Evolutionary conservation across 1,140 invertebrate species (phyloP), one percentile per base, ranked within the genome.

Genomic region (Berghia stephanieae): DNA sequence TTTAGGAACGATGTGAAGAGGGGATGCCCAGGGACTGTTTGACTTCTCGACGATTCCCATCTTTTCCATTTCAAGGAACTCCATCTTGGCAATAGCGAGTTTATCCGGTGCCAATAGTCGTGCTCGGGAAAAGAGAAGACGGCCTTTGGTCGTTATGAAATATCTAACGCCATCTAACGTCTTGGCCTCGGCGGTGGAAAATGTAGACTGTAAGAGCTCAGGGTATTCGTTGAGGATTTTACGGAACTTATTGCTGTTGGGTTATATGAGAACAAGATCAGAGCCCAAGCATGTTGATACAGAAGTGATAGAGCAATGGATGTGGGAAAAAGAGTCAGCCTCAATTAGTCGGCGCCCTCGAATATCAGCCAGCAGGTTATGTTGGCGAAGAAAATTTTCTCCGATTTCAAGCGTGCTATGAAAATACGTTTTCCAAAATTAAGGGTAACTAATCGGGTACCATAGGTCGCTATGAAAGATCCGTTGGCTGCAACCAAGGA

Each of bases 21-120:
- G 10, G 24, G 57, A 60, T n/a, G 2, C n/a, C 90, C 90, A 92
- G 16, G 63, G 46, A 34, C 36, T 49, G 43, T 42, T 60, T 27
- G 79, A 80, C 55, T 52, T 55, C 36, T 43, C 38, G 57, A 60
- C 36, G 57, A 2, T 60, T 10, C 57, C 57, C 57, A 60, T 6
- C 57, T 60, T 24, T 60, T 60, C 57, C 57, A 60, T 60, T 2
- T 60, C n/a, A 36, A 67, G 18, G 27, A 81, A 77, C 71, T 81
- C 79, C 27, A 36, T 27, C 27, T 75, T 77, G n/a, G 73, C 68
- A 42, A 49, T 71, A 4, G 36, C 60, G 16, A 75, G 40, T 8
- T 70, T 66, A n/a, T 60, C 24, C 57, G 10, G 57, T 34, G 21
- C 24, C 57, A 60, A 34, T 24, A 24, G 57, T 60, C 57, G 57